Conservation (phyloP, 1,140 invertebrate species). For the Pissodes strobi region DNA sequence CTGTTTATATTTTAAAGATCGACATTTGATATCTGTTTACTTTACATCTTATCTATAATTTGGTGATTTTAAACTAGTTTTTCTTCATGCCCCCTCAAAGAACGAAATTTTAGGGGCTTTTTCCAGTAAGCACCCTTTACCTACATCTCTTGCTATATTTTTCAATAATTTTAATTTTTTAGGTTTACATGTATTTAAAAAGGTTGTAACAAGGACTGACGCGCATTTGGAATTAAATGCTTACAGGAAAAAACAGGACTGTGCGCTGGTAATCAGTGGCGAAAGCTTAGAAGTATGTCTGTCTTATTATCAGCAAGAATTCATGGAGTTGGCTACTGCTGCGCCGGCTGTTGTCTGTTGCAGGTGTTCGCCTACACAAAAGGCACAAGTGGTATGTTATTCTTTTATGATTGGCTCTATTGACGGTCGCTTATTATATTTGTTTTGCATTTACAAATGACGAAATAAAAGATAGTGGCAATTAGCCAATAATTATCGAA, state of each 20-base stretch:
- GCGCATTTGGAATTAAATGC: conserved; percentile 92
- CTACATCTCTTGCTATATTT: too few species aligned
- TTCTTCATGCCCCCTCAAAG: too few species aligned
- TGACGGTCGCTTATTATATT: too few species aligned
- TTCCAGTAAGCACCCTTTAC: too few species aligned
- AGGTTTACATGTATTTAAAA: conserved; percentile 74
- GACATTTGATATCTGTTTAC: too few species aligned
- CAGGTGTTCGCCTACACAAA: conserved; percentile 98
- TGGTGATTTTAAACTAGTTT: too few species aligned
- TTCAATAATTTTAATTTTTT: conserved; percentile 28
- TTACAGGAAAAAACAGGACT: conserved; percentile 83
- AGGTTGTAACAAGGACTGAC: conserved; percentile 78
- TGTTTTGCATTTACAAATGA: too few species aligned
- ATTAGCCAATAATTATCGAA: too few species aligned
- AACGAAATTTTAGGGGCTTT: too few species aligned
- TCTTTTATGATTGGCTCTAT: not conserved
- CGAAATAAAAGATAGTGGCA: too few species aligned
- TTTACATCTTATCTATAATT: too few species aligned
- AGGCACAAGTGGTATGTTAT: conserved; percentile 87
- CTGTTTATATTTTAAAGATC: too few species aligned
- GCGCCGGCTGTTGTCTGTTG: conserved; percentile 96
- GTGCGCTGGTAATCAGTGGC: conserved; percentile 89
- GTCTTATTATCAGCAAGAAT: conserved; percentile 93
- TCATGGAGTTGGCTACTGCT: conserved; percentile 90
- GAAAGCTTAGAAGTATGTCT: conserved; percentile 94